Base-by-base conservation (phyloP, 64 coral and sea anemone species). In the Porites lutea region DNA sequence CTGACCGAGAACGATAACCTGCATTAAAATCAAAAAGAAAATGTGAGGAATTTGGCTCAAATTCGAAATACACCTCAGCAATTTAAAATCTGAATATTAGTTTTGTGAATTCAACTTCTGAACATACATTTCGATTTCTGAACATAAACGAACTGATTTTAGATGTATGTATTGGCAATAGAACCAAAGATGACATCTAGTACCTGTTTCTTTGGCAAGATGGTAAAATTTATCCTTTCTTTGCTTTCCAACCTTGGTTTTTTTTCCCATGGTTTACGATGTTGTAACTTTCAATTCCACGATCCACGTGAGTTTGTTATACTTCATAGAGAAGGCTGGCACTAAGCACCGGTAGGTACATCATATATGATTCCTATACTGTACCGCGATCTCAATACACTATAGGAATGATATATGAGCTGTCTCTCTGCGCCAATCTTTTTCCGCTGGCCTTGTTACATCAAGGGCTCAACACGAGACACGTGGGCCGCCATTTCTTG, bases 171-270 rank as follows among this genome's bases (percentile, higher is more conserved):
- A 37, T 37, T 37, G 27, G 27, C 27, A 37, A 37, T 37, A 37
- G 27, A 37, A 37, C 27, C 27, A 53, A 22, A 37, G 4, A 22
- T 5, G 43, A 57, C n/a, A 70, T 27, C 43, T 4, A 27, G 52
- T 96, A 98, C 97, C 97, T 91, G 97, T 98, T 79, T 98, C 97
- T 86, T 98, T 98, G 72, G 97, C 97, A 20, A 98, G 89, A 79
- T 93, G 97, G 79, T 98, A 98, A 89, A 98, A 98, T 91, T 95
- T 98, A 91, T 98, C 97, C 67, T 93, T 96, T 23, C 97, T 90
- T 16, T 86, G 83, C 68, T 98, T 98, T 74, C 97, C 97, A 68
- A 89, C 83, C 86, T 98, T 98, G 11, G 53, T 88, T 90, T 98
- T 96, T n/a, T 96, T 98, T 9, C 97, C 97, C 97, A 98, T 95